phyloP scores from a whole-genome alignment of 2,113 vertebrate species.

The Petaurus breviceps region DNA sequence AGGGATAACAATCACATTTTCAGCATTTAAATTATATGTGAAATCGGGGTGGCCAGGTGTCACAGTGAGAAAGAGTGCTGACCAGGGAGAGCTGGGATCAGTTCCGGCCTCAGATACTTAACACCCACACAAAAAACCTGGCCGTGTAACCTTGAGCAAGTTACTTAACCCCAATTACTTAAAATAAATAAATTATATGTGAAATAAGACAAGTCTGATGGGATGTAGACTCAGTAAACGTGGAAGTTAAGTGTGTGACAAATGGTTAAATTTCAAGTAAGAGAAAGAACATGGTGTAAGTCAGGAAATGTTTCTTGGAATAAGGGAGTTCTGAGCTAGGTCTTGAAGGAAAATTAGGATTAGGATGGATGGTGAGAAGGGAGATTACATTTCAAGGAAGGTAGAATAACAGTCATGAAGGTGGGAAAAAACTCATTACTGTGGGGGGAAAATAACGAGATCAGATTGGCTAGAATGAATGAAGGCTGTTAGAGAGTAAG shows the following conservation, averaged over 20 bases:
- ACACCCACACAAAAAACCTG: too few species aligned
- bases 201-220: neutral
- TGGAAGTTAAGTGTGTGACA: neutral
- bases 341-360: neutral
- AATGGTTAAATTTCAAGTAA: neutral
- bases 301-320: neutral
- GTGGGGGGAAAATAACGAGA: neutral
- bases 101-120: too few species aligned
- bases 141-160: too few species aligned
- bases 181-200: neutral
- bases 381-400: neutral
- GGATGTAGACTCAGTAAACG: neutral
- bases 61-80: too few species aligned
- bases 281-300: neutral
- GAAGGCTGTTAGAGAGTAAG: neutral
- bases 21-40: neutral
- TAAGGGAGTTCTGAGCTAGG: neutral
- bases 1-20: neutral
- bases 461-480: neutral
- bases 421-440: neutral
- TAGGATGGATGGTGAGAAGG: neutral
- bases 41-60: too few species aligned
- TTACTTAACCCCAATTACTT: too few species aligned
- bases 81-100: too few species aligned
- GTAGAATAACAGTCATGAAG: neutral